phyloP scores from a whole-genome alignment of 2,888 invertebrate genomes.

The Acleris emargana region DNA sequence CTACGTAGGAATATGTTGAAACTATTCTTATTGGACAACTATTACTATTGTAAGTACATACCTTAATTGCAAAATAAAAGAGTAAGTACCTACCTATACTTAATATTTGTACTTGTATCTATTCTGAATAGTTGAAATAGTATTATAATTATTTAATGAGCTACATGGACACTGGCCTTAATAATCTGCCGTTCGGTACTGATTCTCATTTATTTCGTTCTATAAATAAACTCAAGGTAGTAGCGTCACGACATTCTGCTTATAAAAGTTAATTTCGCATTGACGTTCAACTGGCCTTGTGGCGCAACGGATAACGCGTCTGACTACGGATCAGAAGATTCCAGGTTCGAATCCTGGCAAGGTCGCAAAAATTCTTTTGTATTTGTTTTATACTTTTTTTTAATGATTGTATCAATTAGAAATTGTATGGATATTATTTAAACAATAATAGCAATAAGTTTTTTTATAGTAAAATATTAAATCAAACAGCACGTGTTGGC shows the following conservation, averaged over 20 bases:
- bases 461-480: too few species aligned
- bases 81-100: too few species aligned
- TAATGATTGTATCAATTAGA: too few species aligned
- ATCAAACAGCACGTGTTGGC: too few species aligned
- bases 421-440: neutral
- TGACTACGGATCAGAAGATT: slow-evolving; percentile 88
- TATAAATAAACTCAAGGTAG: slow-evolving; percentile 8
- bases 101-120: too few species aligned
- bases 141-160: too few species aligned
- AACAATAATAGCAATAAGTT: too few species aligned
- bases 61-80: too few species aligned
- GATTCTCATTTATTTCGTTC: neutral
- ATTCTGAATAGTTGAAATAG: too few species aligned
- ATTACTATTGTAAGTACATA: too few species aligned
- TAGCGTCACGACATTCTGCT: neutral
- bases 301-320: slow-evolving; percentile 58
- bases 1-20: too few species aligned
- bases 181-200: neutral
- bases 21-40: too few species aligned
- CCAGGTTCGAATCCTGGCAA: slow-evolving; percentile 87
- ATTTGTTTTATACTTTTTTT: slow-evolving; percentile 7
- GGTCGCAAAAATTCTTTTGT: slow-evolving; percentile 60
- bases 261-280: slow-evolving; percentile 2
- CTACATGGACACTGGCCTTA: neutral
- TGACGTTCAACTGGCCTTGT: slow-evolving; percentile 12